Evolutionary conservation across 2,888 invertebrate species (phyloP), one percentile per base, ranked within the genome.

Genomic region (Trichogramma dendrolimi): DNA sequence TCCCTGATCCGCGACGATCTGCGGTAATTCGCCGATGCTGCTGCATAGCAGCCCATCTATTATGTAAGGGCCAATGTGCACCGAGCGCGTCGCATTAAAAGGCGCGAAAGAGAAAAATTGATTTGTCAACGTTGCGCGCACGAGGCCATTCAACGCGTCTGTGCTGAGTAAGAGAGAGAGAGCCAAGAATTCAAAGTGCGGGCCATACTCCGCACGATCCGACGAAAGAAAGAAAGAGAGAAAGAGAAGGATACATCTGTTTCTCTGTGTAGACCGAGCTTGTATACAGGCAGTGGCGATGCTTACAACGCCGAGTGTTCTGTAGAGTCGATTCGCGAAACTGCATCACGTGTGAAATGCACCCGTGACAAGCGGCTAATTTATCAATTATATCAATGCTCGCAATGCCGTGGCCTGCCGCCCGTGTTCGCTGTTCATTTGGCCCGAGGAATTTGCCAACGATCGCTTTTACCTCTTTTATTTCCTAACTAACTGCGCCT

Each of bases 221-320:
- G 27, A 27, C 27, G 27, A 27, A 27, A 27, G 27, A 27, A 2
- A 27, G 27, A 27, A 27, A 27, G 27, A 27, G 3, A 27, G 27
- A 27, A 27, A 2, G 27, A 27, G 27, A 27, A 27, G 27, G 27
- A 55, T 42, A 58, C 58, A 60, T 60, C 54, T 60, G 50, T 43
- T 52, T 11, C 50, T 44, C 50, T 52, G 40, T 47, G 11, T 41
- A 11, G 27, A 10, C 38, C 6, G 7, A 8, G 58, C 60, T 48
- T 46, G 58, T 50, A 47, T 27, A 49, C 58, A 46, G 47, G 51
- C 52, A 41, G 52, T 40, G 27, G 50, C 47, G 10, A 8, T 8
- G 7, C 44, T 8, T 11, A 60, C 64, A 61, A 7, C 58, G 48
- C 10, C 4, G 6, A 42, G 10, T 5, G 14, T 14, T 4, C 42